phyloP scores from a whole-genome alignment of 2,797 vertebrate species.

The Allobates femoralis region DNA sequence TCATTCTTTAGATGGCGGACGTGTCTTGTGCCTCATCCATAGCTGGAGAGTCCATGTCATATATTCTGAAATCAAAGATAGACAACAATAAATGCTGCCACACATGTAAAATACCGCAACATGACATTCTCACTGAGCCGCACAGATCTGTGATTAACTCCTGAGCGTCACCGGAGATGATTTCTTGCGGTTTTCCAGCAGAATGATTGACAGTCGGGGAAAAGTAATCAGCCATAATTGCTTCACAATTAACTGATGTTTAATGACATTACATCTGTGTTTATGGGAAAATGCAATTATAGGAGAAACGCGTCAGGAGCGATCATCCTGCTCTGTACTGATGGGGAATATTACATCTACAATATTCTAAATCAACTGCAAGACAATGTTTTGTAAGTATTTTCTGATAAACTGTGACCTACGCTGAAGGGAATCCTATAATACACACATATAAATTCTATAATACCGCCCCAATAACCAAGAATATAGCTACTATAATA shows the following conservation, averaged over 20 bases:
- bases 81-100: neutral
- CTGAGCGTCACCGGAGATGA: conserved; percentile 12
- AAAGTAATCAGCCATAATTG: conserved; percentile 33
- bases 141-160: neutral
- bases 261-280: conserved; percentile 13
- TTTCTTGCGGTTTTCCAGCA: neutral
- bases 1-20: too few species aligned
- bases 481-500: conserved; percentile 25
- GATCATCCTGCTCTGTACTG: neutral
- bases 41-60: neutral
- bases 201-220: conserved; percentile 16
- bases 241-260: conserved; percentile 36
- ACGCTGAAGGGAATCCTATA: neutral
- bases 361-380: neutral
- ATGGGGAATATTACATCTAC: neutral
- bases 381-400: neutral
- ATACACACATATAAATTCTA: neutral
- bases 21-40: too few species aligned
- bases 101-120: neutral
- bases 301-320: neutral
- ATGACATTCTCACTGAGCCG: neutral
- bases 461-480: neutral
- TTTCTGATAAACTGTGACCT: neutral
- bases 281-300: conserved; percentile 16
- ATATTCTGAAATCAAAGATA: neutral